Percentiles rank a stretch among this genome's conserved stretches.
Conservation (phyloP, 2,888 invertebrate species). For the Camptogramma bilineatum region DNA sequence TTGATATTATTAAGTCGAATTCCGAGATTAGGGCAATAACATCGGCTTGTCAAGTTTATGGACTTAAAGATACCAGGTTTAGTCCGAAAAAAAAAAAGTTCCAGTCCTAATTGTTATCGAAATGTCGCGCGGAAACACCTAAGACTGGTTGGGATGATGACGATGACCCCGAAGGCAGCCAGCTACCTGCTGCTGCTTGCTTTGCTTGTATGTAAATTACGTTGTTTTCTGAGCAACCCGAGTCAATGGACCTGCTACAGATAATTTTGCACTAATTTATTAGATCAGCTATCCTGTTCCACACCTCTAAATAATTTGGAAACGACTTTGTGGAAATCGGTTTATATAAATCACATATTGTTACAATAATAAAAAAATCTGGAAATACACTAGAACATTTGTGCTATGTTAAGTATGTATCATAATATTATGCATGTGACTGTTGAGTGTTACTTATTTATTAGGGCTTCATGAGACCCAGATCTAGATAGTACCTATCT, state of each 20-base stretch:
- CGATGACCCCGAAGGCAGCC: conserved; percentile 72
- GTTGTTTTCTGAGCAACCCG: conserved; percentile 68
- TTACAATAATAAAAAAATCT: too few species aligned
- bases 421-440: too few species aligned
- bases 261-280: conserved; percentile 73
- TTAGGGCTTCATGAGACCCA: not conserved
- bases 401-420: too few species aligned
- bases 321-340: not conserved
- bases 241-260: conserved; percentile 71
- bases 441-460: not conserved
- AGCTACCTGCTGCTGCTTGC: conserved; percentile 77
- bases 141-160: conserved; percentile 73
- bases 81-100: conserved; percentile 56
- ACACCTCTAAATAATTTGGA: conserved; percentile 48
- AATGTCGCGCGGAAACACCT: conserved; percentile 75
- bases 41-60: conserved; percentile 48
- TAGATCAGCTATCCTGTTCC: conserved; percentile 59
- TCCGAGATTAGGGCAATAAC: conserved; percentile 49
- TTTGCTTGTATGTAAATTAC: conserved; percentile 78
- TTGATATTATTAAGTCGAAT: conserved; percentile 36
- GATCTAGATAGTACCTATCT: not conserved
- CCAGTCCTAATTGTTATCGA: conserved; percentile 67
- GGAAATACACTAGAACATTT: too few species aligned
- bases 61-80: conserved; percentile 43
- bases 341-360: too few species aligned